Conservation (phyloP, 2,797 vertebrate species). For the Monodelphis domestica region DNA sequence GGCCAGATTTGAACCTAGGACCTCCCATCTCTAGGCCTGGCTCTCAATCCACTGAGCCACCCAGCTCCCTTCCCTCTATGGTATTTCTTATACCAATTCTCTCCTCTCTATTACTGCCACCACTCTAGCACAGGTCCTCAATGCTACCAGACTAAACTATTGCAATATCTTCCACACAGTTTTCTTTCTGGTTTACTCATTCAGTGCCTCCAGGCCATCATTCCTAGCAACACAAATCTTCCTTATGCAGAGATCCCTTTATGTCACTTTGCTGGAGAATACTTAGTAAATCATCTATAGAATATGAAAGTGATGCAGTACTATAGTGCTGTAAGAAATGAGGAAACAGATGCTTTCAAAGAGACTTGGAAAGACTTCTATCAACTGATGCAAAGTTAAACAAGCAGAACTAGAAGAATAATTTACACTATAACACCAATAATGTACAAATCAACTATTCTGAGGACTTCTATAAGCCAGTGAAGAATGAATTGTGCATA, state of each 20-base stretch:
- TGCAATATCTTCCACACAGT: background rate
- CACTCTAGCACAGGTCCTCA: background rate
- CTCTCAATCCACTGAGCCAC: too few species aligned
- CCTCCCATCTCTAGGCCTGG: too few species aligned
- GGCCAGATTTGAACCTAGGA: too few species aligned
- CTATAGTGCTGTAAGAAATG: background rate
- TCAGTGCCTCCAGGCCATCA: background rate
- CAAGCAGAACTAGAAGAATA: background rate
- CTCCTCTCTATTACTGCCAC: background rate
- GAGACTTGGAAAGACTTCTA: background rate
- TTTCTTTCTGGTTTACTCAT: background rate
- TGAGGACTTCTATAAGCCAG: background rate
- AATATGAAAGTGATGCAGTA: background rate
- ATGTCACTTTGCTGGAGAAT: background rate
- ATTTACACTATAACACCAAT: background rate
- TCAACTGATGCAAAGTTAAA: background rate
- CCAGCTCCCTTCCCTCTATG: too few species aligned
- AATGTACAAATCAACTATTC: background rate
- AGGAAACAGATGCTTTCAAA: background rate
- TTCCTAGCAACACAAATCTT: background rate
- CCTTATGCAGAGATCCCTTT: background rate
- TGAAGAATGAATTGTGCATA: background rate
- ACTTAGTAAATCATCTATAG: background rate
- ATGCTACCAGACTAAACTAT: background rate
- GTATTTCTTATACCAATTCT: background rate